Evolutionary conservation across 2,113 vertebrate species (phyloP).

Genomic region (Glareola pratincola): DNA sequence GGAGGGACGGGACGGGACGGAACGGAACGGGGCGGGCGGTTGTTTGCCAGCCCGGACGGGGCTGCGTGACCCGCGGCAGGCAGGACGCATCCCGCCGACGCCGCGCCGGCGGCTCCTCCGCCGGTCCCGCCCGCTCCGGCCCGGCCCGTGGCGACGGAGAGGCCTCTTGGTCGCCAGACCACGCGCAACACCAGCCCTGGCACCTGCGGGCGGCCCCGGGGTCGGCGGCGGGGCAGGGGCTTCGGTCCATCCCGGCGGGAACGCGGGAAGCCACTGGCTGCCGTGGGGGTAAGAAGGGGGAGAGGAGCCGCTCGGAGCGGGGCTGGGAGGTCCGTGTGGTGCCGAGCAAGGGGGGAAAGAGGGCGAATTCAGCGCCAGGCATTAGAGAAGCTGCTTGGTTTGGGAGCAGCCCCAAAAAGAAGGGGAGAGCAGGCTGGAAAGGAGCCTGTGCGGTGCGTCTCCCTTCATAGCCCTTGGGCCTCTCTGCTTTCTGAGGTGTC

Average conservation of each 20-base stretch:
- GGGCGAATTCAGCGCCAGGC: not conserved
- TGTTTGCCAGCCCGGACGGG: not conserved
- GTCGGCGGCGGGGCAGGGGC: not conserved
- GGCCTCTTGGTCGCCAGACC: not conserved
- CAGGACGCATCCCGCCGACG: not conserved
- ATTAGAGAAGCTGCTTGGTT: not conserved
- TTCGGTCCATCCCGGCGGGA: not conserved
- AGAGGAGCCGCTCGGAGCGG: not conserved
- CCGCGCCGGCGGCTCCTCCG: not conserved
- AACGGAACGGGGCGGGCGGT: not conserved
- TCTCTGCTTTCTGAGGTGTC: not conserved
- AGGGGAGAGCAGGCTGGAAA: not conserved
- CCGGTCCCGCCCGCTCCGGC: not conserved
- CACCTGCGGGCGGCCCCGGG: not conserved
- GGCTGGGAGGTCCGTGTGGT: not conserved
- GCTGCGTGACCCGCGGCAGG: not conserved
- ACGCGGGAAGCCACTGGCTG: not conserved
- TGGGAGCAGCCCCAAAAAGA: not conserved
- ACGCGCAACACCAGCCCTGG: not conserved
- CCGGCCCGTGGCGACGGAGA: not conserved
- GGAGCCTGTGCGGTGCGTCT: not conserved
- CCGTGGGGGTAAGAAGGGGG: not conserved
- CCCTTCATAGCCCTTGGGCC: too few relatives aligned
- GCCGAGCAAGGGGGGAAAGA: not conserved
- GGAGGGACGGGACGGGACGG: not conserved